Evolutionary conservation across 2,888 invertebrate species (phyloP).

Genomic region (Cryptocephalus moraei): DNA sequence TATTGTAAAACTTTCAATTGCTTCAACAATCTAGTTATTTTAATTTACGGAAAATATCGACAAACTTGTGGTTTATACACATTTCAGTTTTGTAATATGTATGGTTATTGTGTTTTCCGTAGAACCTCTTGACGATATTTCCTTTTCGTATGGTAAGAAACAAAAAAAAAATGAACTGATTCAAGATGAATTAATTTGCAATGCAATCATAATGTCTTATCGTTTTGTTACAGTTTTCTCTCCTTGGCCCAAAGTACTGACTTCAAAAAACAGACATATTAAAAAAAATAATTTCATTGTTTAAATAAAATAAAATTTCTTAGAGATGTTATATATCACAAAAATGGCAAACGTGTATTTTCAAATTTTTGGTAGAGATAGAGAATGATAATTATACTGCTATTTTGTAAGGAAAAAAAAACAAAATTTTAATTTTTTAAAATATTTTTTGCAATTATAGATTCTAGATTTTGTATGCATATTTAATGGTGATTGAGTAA

Average conservation of each 20-base stretch:
- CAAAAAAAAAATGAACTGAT: conserved; percentile 7
- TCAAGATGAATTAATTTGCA: conserved; percentile 2
- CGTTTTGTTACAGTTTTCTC: conserved; percentile 11
- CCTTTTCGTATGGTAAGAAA: conserved; percentile 1
- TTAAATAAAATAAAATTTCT: conserved; percentile 6
- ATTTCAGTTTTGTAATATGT: too few relatives aligned
- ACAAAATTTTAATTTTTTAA: conserved; percentile 25
- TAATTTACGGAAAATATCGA: too few relatives aligned
- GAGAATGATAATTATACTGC: conserved; percentile 15
- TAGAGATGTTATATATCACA: conserved; percentile 5
- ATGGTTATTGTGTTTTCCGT: not conserved
- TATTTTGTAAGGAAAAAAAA: conserved; percentile 15
- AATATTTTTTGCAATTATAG: conserved; percentile 26
- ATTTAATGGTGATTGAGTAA: conserved; percentile 8
- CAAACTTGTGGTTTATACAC: too few relatives aligned
- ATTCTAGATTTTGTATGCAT: conserved; percentile 20
- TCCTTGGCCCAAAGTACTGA: conserved; percentile 13
- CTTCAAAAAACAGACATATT: conserved; percentile 8
- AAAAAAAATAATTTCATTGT: conserved; percentile 9
- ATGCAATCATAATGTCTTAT: not conserved
- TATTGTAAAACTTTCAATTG: too few relatives aligned
- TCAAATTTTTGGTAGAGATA: conserved; percentile 2
- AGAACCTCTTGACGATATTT: conserved; percentile 4
- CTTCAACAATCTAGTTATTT: too few relatives aligned
- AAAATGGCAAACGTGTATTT: conserved; percentile 4